Evolutionary conservation across 2,797 vertebrate genomes (phyloP).

Genomic region (Adelosebastes latens): DNA sequence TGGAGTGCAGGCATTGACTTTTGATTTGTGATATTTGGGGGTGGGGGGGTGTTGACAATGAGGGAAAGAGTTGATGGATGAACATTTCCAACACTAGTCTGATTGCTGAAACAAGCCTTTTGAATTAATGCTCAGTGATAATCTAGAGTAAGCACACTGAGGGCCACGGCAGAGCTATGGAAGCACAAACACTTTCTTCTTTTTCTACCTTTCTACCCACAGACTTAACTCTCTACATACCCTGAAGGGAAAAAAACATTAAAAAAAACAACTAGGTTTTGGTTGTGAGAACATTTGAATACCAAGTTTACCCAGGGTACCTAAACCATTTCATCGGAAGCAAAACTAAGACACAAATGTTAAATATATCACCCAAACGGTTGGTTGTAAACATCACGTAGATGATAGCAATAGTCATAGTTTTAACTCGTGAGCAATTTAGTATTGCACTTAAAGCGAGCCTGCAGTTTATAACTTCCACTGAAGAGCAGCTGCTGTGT

Average conservation of each 20-base stretch:
- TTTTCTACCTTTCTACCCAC: background rate
- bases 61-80: slow-evolving; percentile 58
- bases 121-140: slow-evolving; percentile 53
- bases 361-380: too few relatives aligned
- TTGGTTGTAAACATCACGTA: too few relatives aligned
- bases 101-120: slow-evolving; percentile 45
- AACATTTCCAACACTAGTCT: slow-evolving; percentile 41
- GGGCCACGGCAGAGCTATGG: slow-evolving; percentile 1
- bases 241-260: background rate
- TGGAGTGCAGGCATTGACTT: slow-evolving; percentile 44
- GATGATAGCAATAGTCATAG: too few relatives aligned
- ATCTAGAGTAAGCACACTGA: slow-evolving; percentile 44
- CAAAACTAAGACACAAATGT: too few relatives aligned
- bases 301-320: background rate
- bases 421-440: too few relatives aligned
- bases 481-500: too few relatives aligned
- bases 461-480: too few relatives aligned
- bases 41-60: background rate
- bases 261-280: background rate
- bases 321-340: background rate
- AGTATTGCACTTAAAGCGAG: too few relatives aligned
- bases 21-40: slow-evolving; percentile 25
- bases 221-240: background rate
- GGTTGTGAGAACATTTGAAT: background rate
- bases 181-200: background rate